phyloP scores from a whole-genome alignment of 2,888 invertebrate species.

The Dilophus febrilis region DNA sequence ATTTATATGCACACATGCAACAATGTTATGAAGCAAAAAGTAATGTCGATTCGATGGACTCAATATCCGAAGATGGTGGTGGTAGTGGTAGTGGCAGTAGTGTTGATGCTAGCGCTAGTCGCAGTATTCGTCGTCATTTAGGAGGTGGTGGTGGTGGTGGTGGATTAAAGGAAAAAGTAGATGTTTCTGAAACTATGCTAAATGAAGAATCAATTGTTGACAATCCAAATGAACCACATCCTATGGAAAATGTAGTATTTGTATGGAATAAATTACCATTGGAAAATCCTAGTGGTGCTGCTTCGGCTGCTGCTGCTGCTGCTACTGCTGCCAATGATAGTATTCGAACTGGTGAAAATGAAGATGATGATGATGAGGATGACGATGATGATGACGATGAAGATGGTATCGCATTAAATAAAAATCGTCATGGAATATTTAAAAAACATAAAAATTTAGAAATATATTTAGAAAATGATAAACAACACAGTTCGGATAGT shows the following conservation, averaged over 20 bases:
- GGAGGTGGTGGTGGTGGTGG: slow-evolving; percentile 28
- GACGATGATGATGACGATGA: slow-evolving; percentile 21
- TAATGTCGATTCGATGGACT: slow-evolving; percentile 26
- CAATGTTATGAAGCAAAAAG: slow-evolving; percentile 43
- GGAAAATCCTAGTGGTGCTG: background rate
- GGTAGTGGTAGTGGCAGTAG: slow-evolving; percentile 7
- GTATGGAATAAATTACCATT: slow-evolving; percentile 57
- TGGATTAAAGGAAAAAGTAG: slow-evolving; percentile 26
- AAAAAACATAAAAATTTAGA: background rate
- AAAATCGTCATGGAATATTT: background rate
- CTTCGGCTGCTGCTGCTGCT: background rate
- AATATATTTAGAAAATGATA: too few relatives aligned
- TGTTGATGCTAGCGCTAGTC: too few relatives aligned
- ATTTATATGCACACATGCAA: slow-evolving; percentile 57
- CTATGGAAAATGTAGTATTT: slow-evolving; percentile 66
- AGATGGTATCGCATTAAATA: slow-evolving; percentile 11
- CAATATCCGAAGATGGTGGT: slow-evolving; percentile 13
- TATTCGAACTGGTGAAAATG: slow-evolving; percentile 33
- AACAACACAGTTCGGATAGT: background rate
- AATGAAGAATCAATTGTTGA: slow-evolving; percentile 13
- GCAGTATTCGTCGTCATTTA: slow-evolving; percentile 21
- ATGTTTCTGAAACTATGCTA: slow-evolving; percentile 27
- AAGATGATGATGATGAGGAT: slow-evolving; percentile 24
- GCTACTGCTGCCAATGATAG: slow-evolving; percentile 17
- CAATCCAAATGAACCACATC: slow-evolving; percentile 31